Base-by-base conservation (phyloP, 1,140 invertebrate genomes). In the Drosophila ohnishii region DNA sequence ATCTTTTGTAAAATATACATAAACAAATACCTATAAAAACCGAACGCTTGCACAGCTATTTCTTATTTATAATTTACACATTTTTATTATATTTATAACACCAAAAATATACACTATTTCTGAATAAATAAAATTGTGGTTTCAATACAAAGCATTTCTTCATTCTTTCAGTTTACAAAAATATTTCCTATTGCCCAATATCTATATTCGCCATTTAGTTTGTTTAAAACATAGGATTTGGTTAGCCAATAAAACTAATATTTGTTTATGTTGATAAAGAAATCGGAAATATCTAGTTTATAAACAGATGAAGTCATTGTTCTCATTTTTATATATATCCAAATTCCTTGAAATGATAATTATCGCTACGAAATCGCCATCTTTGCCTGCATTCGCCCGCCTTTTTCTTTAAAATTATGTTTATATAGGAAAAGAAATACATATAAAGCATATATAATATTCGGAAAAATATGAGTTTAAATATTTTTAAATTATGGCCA, bases 221-320 rank as follows among this genome's bases (percentile, higher is more conserved):
- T 63, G 61, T 63, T 63, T 63, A 40, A 59, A 40, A 30, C 4
- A 59, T 32, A 11, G 37, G 55, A 60, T 60, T 40, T 32, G 19
- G 9, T 30, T 19, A 50, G 22, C 16, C 35, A 37, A 48, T 48
- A 3, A 66, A 64, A 37, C 32, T 67, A 67, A 67, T 64, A 64
- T 50, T 44, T 69, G 65, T 69, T 69, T 69, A 44, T 69, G 62
- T 69, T 69, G 65, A 69, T 30, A 69, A 69, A 69, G 60, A 65
- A 51, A 69, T 69, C 19, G 60, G 13, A 59, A 63, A 63, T 35
- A 28, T 65, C 40, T 48, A 51, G 60, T 69, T 69, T 69, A 69
- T 51, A 69, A 69, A 69, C 61, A 69, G 25, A 64, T 69, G 64
- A 64, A 50, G 35, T 28, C 60, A 65, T 65, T 51, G 65, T 44